Conservation (phyloP, 2,113 vertebrate genomes). For the Falcunculus frontatus region DNA sequence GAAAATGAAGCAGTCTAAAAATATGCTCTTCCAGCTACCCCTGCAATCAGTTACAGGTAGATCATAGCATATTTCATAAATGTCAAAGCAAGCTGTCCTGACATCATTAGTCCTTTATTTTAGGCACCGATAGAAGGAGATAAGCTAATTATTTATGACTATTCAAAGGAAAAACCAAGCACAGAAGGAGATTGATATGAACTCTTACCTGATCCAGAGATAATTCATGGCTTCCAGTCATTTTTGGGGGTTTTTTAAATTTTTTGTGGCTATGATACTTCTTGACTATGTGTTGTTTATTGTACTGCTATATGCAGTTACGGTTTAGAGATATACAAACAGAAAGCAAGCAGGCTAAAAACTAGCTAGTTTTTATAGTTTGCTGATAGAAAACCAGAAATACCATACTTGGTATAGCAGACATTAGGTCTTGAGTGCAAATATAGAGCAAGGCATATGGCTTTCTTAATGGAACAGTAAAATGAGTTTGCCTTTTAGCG, state of each 20-base stretch:
- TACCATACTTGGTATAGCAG: background rate
- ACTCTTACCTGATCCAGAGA: background rate
- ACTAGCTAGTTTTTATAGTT: background rate
- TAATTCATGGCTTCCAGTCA: background rate
- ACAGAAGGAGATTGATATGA: background rate
- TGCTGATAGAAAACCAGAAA: background rate
- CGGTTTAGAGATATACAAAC: background rate
- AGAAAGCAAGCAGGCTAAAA: background rate
- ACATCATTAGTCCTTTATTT: background rate
- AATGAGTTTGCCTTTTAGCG: background rate
- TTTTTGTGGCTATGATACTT: background rate
- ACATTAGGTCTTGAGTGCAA: background rate
- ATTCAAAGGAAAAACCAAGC: background rate
- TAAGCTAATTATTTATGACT: background rate
- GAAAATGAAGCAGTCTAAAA: conserved; percentile 30
- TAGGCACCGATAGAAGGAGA: background rate
- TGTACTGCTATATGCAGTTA: background rate
- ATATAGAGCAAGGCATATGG: background rate
- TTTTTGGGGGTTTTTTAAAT: accelerated
- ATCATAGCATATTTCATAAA: background rate
- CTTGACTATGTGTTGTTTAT: background rate
- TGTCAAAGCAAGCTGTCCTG: background rate
- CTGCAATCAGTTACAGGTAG: background rate
- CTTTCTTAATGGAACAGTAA: background rate
- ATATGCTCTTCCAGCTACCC: background rate